Evolutionary conservation across 2,113 vertebrate genomes (phyloP).

Genomic region (Caloenas nicobarica): DNA sequence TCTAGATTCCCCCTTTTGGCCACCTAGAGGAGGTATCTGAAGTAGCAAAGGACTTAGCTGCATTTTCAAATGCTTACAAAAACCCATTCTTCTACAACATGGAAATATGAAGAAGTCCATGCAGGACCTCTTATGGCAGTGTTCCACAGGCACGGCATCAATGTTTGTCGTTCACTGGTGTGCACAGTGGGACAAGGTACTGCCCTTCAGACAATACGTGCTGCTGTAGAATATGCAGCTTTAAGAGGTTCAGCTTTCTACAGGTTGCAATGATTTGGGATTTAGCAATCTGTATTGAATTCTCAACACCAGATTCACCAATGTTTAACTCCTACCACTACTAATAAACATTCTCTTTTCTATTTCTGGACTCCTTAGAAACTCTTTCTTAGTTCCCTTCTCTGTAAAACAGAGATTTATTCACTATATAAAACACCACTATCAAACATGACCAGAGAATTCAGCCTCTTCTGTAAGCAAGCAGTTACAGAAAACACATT

Average conservation of each 20-base stretch:
- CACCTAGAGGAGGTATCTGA: neutral
- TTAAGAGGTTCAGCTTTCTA: neutral
- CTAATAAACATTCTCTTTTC: neutral
- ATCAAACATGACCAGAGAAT: neutral
- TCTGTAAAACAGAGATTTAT: neutral
- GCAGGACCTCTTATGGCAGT: neutral
- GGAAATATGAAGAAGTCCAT: neutral
- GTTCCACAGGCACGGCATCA: neutral
- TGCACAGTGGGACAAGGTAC: neutral
- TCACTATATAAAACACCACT: neutral
- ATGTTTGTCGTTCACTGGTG: neutral
- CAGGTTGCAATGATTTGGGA: neutral
- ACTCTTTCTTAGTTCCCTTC: neutral
- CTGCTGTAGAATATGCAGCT: neutral
- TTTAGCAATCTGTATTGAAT: neutral
- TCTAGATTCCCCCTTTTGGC: neutral
- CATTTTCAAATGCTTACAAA: neutral
- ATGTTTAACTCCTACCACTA: neutral
- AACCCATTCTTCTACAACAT: neutral
- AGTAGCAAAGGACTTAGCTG: neutral
- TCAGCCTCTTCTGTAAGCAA: neutral
- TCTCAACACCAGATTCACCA: neutral
- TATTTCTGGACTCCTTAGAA: neutral
- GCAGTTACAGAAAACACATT: neutral
- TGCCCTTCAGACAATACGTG: neutral